phyloP scores from a whole-genome alignment of 2,797 vertebrate genomes.

The Dromococcyx pavoninus region DNA sequence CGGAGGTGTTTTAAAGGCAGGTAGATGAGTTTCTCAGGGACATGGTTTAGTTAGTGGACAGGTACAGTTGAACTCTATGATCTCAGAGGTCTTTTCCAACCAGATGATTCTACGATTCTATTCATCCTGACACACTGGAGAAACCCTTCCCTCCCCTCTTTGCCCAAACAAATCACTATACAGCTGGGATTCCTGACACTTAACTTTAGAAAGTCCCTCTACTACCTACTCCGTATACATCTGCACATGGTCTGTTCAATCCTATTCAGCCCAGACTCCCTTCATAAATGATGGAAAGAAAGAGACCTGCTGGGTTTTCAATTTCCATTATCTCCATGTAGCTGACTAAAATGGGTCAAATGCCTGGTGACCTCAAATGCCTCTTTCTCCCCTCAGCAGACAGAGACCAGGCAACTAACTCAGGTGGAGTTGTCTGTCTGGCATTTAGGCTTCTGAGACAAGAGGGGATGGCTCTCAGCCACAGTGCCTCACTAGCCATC shows the following conservation, averaged over 20 bases:
- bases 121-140: neutral
- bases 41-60: too few species aligned
- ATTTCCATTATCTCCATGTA: neutral
- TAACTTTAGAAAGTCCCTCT: neutral
- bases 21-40: too few species aligned
- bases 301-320: conserved; percentile 17
- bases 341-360: neutral
- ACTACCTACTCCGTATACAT: neutral
- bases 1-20: too few species aligned
- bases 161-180: neutral
- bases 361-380: neutral
- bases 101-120: too few species aligned
- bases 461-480: neutral
- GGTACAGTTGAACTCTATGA: too few species aligned
- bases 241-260: neutral
- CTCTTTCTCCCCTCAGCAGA: neutral
- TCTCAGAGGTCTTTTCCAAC: too few species aligned
- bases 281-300: neutral
- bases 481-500: neutral
- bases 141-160: neutral
- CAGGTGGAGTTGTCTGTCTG: neutral
- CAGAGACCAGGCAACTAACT: neutral
- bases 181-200: neutral
- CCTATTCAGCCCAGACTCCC: neutral
- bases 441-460: neutral